Evolutionary conservation across 2,113 vertebrate genomes (phyloP).

Genomic region (Trematomus loennbergii): DNA sequence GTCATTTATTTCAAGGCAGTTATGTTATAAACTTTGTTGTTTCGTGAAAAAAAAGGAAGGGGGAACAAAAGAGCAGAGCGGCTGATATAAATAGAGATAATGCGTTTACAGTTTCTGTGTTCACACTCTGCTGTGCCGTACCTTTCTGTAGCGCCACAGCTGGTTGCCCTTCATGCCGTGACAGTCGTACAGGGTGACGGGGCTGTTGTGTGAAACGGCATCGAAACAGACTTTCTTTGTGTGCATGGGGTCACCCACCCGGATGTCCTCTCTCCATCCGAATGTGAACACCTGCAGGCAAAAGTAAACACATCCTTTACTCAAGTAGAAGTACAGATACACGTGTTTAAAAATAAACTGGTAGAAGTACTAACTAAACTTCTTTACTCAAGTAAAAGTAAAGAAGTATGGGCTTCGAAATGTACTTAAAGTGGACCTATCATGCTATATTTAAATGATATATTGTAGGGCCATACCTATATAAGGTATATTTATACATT

Average conservation of each 20-base stretch:
- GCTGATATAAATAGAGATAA: background rate
- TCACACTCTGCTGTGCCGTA: slow-evolving; percentile 42
- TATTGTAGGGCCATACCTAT: too few species aligned
- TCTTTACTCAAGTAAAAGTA: too few species aligned
- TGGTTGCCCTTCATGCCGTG: slow-evolving; percentile 99
- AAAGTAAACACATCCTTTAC: too few species aligned
- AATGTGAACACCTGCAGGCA: slow-evolving; percentile 92
- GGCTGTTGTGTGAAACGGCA: slow-evolving; percentile 92
- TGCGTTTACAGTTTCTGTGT: too few species aligned
- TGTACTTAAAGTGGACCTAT: too few species aligned
- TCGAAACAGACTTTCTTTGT: slow-evolving; percentile 97
- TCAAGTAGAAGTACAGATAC: too few species aligned
- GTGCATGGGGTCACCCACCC: slow-evolving; percentile 94
- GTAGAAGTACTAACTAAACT: too few species aligned
- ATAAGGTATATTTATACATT: too few species aligned
- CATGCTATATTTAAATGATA: too few species aligned
- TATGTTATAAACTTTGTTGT: background rate
- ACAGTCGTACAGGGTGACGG: slow-evolving; percentile 95
- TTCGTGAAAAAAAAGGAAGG: background rate
- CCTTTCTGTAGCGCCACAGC: slow-evolving; percentile 95
- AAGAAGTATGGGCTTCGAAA: too few species aligned
- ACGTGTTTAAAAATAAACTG: too few species aligned
- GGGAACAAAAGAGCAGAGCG: background rate
- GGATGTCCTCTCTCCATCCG: slow-evolving; percentile 96
- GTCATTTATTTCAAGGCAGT: background rate